phyloP scores from a whole-genome alignment of 2,888 invertebrate genomes.

The Furcula furcula region DNA sequence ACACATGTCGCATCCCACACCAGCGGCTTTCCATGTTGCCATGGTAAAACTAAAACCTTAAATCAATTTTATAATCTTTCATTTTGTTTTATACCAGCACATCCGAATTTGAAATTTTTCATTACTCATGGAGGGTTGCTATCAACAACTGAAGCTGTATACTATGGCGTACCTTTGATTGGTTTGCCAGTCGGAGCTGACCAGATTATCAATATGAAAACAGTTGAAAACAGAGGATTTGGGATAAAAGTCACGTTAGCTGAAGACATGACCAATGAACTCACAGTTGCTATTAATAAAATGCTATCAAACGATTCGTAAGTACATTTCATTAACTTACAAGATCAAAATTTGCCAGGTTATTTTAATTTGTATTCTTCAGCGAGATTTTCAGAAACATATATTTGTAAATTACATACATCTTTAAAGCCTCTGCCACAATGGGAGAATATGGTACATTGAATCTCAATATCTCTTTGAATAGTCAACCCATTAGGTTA shows the following conservation, averaged over 20 bases:
- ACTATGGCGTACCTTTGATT: conserved; percentile 61
- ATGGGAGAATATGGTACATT: too few species aligned
- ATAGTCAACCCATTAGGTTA: too few species aligned
- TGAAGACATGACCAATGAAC: conserved; percentile 39
- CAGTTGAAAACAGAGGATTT: conserved; percentile 48
- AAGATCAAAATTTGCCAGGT: neutral
- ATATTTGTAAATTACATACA: too few species aligned
- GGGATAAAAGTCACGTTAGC: conserved; percentile 41
- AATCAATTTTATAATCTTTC: too few species aligned
- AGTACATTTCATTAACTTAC: conserved; percentile 20
- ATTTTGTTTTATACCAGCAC: too few species aligned
- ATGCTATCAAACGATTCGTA: conserved; percentile 37
- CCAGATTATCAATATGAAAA: conserved; percentile 53
- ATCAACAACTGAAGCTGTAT: conserved; percentile 58
- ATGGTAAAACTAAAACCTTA: too few species aligned
- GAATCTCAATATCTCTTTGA: too few species aligned
- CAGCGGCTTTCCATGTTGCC: too few species aligned
- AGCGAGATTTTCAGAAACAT: too few species aligned
- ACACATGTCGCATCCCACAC: too few species aligned
- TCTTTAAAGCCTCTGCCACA: too few species aligned
- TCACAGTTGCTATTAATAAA: conserved; percentile 44
- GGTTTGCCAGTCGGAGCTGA: conserved; percentile 59
- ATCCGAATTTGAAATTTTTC: conserved; percentile 49
- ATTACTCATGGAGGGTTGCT: conserved; percentile 65
- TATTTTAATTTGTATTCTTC: too few species aligned